Base-by-base conservation (phyloP, 2,797 vertebrate species). In the Molossus alvarezi region DNA sequence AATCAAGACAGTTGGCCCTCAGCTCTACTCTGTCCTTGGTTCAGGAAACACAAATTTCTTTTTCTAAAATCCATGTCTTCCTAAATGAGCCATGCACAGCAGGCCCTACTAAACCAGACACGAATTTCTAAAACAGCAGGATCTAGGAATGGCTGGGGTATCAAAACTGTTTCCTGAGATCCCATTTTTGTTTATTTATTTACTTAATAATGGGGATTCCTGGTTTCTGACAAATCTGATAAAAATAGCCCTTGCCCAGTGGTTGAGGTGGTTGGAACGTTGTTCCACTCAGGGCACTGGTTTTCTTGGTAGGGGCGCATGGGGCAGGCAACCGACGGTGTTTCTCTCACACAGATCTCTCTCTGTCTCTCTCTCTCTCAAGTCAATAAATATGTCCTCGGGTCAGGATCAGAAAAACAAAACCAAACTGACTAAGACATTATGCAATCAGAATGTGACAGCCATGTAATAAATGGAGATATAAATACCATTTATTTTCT, bases 51-150 rank as follows among this genome's bases (percentile, higher is more conserved):
- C 33, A 62, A 0, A 93, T 94, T 75, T n/a, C 17, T 89, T 20
- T 80, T 87, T 96, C 88, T 81, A 90, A 88, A 91, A 83, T 29
- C 45, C 8, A 9, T 48, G 21, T 69, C 65, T 75, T 69, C 29
- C 51, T 64, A 79, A 45, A 53, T 62, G 84, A 82, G 25, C 13
- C 27, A 23, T 53, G 45, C 13, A 27, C 9, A 72, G 25, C 53
- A 29, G 8, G 17, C 21, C 23, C 45, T 73, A 13, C 9, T 57
- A 80, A 95, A 41, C n/a, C 33, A 84, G 13, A 17, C 51, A 65
- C 33, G 9, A 75, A 60, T 90, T 79, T 82, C 3, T 71, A 79
- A 53, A 83, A 48, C 37, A 75, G 48, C 12, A 53, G 51, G 45
- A 15, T 27, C 20, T 20, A 51, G 37, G 9, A 80, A 58, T 41